Base-by-base conservation (phyloP, 2,888 invertebrate species). In the Strigamia maritima region DNA sequence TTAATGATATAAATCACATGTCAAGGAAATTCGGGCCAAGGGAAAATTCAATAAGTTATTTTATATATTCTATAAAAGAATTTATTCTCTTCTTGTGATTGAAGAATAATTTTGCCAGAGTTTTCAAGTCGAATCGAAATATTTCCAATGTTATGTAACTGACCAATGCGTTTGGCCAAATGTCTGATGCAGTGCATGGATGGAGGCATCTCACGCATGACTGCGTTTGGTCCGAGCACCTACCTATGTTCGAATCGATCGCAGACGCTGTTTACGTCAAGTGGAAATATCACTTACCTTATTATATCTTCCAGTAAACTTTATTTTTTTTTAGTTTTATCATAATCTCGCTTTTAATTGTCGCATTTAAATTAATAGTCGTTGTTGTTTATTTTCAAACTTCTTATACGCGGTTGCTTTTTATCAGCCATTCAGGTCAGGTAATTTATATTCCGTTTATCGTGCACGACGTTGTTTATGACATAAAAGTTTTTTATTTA, bases 241-340 rank as follows among this genome's bases (percentile, higher is more conserved):
- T 70, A 70, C 28, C 26, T 70, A 19, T 49, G 49, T 60, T 28
- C 28, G 54, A 70, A 70, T 70, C 70, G 70, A 70, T 70, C 28
- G 24, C 70, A 70, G 70, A n/a, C 70, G 10, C 70, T 28, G 24
- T 54, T 6, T 22, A 19, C 54, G 70, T 28, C 24, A 70, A 70
- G 70, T 70, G 70, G 16, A 70, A 70, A 70, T 70, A 70, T 70
- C 70, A 70, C 70, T 70, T 70, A 70, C 26, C 70, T 70, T 70
- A 70, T 70, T 70, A 24, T 6, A 26, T 28, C 28, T 70, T 70
- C 26, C 26, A 12, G 70, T 60, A 60, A 60, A 60, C 19, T 60
- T 60, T 24, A 22, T 2, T 24, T 60, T 60, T n/a, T 6, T 6
- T 60, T 60, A 8, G 3, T 8, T 2, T 60, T 24, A 60, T 24